These are phyloP conservation scores for Alaudala cheleensis DNA, from an alignment of 2,113 vertebrate species.

Conservation along the genomic window DNA sequence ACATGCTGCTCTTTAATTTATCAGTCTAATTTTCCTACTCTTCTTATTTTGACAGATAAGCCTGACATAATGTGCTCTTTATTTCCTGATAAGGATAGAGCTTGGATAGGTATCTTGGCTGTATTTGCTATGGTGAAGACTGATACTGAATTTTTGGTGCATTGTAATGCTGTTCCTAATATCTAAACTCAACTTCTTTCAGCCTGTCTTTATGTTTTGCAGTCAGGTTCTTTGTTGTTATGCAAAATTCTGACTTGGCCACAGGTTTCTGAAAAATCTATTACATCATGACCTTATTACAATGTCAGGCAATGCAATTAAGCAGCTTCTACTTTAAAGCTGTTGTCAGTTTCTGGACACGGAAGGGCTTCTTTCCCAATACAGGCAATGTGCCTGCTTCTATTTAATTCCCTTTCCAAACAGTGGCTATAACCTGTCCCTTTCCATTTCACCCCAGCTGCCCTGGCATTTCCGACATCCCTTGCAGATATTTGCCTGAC, in stretches of 20 bases:
- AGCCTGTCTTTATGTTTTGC: not conserved
- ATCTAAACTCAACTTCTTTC: not conserved
- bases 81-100: constrained; percentile 28
- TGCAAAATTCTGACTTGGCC: not conserved
- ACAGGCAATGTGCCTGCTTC: rapidly evolving
- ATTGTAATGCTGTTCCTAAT: not conserved
- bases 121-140: not conserved
- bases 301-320: not conserved
- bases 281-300: not conserved
- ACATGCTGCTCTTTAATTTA: constrained; percentile 61
- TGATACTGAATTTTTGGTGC: not conserved
- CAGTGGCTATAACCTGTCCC: not conserved
- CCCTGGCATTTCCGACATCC: not conserved
- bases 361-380: not conserved
- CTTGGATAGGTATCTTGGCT: constrained; percentile 1
- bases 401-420: not conserved
- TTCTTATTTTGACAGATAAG: constrained; percentile 57
- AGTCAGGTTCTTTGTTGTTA: not conserved
- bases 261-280: not conserved
- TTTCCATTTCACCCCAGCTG: not conserved
- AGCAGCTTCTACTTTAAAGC: not conserved
- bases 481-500: not conserved
- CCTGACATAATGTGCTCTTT: constrained; percentile 18
- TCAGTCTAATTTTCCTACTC: constrained; percentile 62
- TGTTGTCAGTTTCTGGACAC: not conserved